Base-by-base conservation (phyloP, 2,888 invertebrate genomes). In the Thecocarcelia acutangulata region DNA sequence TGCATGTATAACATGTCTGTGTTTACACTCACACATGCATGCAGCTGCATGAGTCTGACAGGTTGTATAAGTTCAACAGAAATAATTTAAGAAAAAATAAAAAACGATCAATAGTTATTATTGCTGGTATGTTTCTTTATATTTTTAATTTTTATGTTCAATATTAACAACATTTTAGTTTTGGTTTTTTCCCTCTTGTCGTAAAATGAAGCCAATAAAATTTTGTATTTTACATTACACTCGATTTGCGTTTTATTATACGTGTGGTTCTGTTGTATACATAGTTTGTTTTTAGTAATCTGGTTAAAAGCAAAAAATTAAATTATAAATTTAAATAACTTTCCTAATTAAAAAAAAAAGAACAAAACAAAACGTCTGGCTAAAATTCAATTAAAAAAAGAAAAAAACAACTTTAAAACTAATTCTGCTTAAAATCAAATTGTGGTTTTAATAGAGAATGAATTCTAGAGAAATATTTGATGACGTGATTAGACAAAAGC, bases 131-230 rank as follows among this genome's bases (percentile, higher is more conserved):
- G 4, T 15, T 44, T 8, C 17, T 42, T 24, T 21, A 33, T 9
- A 50, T 50, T 59, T 42, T 28, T n/a, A 33, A 33, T 19, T 64
- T 64, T 63, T 33, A 63, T 12, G 15, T 21, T 37, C 33, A 33
- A 24, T 59, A 48, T 46, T 46, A 37, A 63, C 54, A 74, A 74
- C 15, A 33, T 33, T 63, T 64, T 48, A 15, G 48, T 58, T 58
- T 70, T 28, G 15, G 19, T 37, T 46, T 46, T 21, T 46, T 33
- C 59, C 17, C 8, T 15, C 19, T 33, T 28, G 58, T 40, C 17
- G n/a, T 68, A 54, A 76, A 69, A n/a, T 46, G 68, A 69, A 69
- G 61, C 68, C 59, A 76, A 76, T 61, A 68, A 76, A 76, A 37
- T 48, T 61, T 46, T 44, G 13, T 52, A 17, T 50, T 61, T 1